Percentiles rank a stretch among this genome's conserved stretches.
phyloP scores from a whole-genome alignment of 2,797 vertebrate genomes.

The Molothrus aeneus region DNA sequence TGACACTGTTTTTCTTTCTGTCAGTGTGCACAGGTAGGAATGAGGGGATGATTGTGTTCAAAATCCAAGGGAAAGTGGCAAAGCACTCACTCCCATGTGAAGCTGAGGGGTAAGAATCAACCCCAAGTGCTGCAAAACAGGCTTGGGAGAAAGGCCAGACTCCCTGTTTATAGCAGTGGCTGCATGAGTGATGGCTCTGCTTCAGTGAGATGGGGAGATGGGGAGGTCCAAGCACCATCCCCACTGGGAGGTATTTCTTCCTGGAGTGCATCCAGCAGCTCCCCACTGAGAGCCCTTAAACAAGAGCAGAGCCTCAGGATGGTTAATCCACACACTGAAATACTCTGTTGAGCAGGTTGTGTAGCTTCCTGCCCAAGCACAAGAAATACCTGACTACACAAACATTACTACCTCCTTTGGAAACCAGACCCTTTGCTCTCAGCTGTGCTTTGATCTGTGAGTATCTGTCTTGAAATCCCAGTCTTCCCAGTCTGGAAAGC shows the following conservation, averaged over 20 bases:
- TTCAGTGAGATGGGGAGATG: background rate
- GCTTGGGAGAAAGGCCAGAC: background rate
- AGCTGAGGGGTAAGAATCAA: background rate
- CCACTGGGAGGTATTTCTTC: background rate
- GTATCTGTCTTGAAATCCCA: background rate
- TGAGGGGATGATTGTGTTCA: background rate
- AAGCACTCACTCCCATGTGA: background rate
- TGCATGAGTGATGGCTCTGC: background rate
- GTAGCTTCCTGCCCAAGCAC: background rate
- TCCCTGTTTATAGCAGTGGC: background rate
- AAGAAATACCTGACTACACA: background rate
- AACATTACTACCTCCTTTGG: background rate
- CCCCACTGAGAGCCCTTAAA: background rate
- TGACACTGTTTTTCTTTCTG: background rate
- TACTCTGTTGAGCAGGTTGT: accelerated
- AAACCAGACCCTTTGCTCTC: background rate
- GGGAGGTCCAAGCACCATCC: background rate
- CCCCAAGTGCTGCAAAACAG: background rate
- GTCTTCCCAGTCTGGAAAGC: background rate
- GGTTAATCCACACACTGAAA: background rate
- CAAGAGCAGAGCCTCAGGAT: background rate
- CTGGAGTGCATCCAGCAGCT: background rate
- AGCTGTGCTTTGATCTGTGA: background rate
- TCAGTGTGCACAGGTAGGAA: background rate
- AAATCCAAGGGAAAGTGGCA: background rate